Evolutionary conservation across 2,888 invertebrate genomes (phyloP), one percentile per base, ranked within the genome.

Genomic region (Notocelia uddmanniana): DNA sequence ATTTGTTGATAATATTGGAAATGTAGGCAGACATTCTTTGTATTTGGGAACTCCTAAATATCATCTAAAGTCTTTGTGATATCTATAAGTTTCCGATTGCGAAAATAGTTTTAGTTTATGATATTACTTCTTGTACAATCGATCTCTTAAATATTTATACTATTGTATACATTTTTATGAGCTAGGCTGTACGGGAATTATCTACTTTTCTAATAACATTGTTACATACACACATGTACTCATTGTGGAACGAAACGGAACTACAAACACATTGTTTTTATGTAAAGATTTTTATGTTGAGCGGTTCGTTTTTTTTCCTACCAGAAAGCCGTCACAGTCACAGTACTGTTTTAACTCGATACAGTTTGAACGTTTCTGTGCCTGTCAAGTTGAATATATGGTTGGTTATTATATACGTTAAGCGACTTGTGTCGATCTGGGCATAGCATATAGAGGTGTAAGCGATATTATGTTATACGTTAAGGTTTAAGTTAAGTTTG

Each of bases 371-470:
- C 13, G 5, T 8, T 37, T 8, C 13, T 37, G 37, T 21, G 19
- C 19, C 58, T 21, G 57, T 57, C 34, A 3, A 2, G 18, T 63
- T 13, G 48, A 31, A 62, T 18, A 21, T 50, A 63, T 63, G 62
- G 62, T 18, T 31, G 62, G 31, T 13, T 6, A 41, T 45, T 60
- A 13, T 60, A 13, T 62, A 15, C 8, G 45, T n/a, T 57, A 63
- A 57, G 63, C 19, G 54, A 55, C 62, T n/a, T 63, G 77, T 80
- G 77, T 81, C 79, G 79, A 83, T 87, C 87, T 88, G 88, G 88
- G 87, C 87, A 86, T 88, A 82, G 87, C 87, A 86, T 88, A 80
- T 52, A 69, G 54, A n/a, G 26, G 18, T 3, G 31, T 18, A 21
- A 68, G 69, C 37, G 9, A 50, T 62, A 54, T 19, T 54, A 19